A percentile compares a stretch with the other conserved stretches of the same genome.
phyloP scores from a whole-genome alignment of 2,888 invertebrate genomes.

The Athalia circularis region DNA sequence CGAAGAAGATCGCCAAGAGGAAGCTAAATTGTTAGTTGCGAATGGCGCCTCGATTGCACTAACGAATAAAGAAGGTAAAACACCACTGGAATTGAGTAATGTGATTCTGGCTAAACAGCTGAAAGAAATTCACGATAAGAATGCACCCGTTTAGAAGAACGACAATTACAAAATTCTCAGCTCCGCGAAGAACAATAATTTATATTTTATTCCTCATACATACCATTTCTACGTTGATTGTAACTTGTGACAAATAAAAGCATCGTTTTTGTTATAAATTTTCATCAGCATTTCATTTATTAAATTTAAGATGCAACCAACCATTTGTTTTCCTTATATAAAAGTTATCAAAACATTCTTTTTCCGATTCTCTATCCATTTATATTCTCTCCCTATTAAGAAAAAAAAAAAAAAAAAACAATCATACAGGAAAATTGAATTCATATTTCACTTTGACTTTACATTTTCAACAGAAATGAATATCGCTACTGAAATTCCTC shows the following conservation, averaged over 20 bases:
- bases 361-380: neutral
- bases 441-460: neutral
- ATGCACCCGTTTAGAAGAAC: slow-evolving; percentile 13
- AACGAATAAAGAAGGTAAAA: slow-evolving; percentile 81
- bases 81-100: slow-evolving; percentile 79
- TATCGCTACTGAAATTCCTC: neutral
- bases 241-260: slow-evolving; percentile 37
- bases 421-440: slow-evolving; percentile 8
- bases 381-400: neutral
- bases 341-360: slow-evolving; percentile 70
- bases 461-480: slow-evolving; percentile 5
- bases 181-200: neutral
- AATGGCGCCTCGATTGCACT: slow-evolving; percentile 79
- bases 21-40: slow-evolving; percentile 80
- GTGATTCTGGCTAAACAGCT: slow-evolving; percentile 58
- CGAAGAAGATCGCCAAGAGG: slow-evolving; percentile 85
- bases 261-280: slow-evolving; percentile 49
- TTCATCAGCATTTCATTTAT: slow-evolving; percentile 63
- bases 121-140: slow-evolving; percentile 53
- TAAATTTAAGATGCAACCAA: slow-evolving; percentile 63
- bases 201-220: too few relatives aligned
- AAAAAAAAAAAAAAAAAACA: neutral
- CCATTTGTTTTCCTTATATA: slow-evolving; percentile 59
- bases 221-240: neutral
- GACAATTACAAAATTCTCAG: neutral